Conservation (phyloP, 2,797 vertebrate species). For the Limnodromus scolopaceus region DNA sequence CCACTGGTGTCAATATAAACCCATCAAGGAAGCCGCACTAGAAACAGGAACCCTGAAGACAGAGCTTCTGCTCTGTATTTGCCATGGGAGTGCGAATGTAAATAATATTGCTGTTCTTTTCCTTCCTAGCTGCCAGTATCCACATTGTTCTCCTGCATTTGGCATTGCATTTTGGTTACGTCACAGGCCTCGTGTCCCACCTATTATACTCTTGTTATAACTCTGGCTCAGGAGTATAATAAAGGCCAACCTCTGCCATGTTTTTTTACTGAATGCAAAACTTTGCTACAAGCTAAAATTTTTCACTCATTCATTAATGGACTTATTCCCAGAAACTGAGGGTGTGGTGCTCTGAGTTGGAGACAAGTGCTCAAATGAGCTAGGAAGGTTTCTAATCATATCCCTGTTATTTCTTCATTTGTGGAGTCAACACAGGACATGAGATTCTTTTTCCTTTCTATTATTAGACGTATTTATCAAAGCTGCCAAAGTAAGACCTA, state of each 20-base stretch:
- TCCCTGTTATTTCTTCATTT: conserved; percentile 1
- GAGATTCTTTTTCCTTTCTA: conserved; percentile 20
- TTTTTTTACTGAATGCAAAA: neutral
- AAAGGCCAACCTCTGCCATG: neutral
- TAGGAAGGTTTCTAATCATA: conserved; percentile 4
- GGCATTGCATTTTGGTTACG: neutral
- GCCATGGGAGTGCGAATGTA: neutral
- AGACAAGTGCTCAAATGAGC: neutral
- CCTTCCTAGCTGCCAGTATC: neutral
- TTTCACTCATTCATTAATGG: conserved; percentile 40
- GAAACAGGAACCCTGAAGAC: neutral
- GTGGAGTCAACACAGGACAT: neutral
- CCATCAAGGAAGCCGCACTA: neutral
- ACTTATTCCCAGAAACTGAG: conserved; percentile 62
- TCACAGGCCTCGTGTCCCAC: neutral
- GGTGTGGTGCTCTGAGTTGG: conserved; percentile 31
- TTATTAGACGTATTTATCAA: conserved; percentile 12
- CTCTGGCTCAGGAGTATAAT: neutral
- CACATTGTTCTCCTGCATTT: neutral
- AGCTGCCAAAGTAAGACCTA: neutral
- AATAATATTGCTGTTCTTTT: neutral
- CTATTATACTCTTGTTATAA: neutral
- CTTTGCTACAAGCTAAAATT: neutral
- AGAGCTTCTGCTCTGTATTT: neutral
- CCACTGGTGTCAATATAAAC: neutral